A percentile compares a stretch with the other conserved stretches of the same genome.
Conservation (phyloP, 2,797 vertebrate genomes). For the Nasua narica region DNA sequence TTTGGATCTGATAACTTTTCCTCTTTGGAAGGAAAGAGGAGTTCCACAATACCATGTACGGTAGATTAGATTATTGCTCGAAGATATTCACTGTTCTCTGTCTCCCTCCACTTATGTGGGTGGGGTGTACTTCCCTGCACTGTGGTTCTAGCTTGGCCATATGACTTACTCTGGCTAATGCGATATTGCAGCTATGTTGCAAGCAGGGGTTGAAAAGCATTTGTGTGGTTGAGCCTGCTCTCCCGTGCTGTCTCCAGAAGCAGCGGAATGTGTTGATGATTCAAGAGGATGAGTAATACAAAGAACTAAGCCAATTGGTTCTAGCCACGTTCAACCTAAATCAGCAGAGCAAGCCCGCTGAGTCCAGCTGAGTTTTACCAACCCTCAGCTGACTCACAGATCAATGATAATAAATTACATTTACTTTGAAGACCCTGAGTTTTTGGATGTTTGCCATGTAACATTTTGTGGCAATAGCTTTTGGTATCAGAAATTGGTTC, state of each 20-base stretch:
- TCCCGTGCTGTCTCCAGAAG: not conserved
- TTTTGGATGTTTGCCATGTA: constrained; percentile 26
- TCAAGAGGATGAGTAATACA: not conserved
- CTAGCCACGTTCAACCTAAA: not conserved
- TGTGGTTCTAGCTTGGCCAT: not conserved
- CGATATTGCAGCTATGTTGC: not conserved
- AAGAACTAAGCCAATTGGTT: not conserved
- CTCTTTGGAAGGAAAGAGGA: not conserved
- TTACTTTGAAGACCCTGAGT: constrained; percentile 44
- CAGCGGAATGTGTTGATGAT: not conserved
- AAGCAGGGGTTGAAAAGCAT: not conserved
- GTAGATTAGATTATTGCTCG: not conserved
- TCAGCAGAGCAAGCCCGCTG: constrained; percentile 20
- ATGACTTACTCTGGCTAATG: not conserved
- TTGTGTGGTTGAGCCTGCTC: not conserved
- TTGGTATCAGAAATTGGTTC: constrained; percentile 7
- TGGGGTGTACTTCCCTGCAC: not conserved
- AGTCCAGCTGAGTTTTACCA: not conserved
- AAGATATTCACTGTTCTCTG: not conserved
- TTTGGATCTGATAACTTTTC: not conserved
- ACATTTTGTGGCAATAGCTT: constrained; percentile 18
- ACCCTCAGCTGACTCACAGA: constrained; percentile 11
- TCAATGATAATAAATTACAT: constrained; percentile 5
- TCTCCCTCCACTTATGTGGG: not conserved
- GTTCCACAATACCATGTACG: not conserved